Conservation (phyloP, 2,113 vertebrate genomes). For the Trichomycterus rosablanca region DNA sequence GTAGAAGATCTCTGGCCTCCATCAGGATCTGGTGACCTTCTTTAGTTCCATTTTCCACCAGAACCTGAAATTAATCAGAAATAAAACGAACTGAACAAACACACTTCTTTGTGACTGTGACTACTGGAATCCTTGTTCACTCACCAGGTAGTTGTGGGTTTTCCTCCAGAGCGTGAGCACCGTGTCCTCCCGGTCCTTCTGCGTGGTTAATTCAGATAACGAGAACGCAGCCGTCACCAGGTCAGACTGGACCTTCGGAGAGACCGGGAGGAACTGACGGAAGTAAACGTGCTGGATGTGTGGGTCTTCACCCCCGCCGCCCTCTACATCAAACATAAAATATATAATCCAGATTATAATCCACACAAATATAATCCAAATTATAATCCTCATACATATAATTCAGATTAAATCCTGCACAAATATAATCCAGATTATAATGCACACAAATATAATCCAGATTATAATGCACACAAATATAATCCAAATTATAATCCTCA, state of each 20-base stretch:
- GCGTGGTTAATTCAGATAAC: conserved; percentile 71
- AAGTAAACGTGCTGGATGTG: conserved; percentile 77
- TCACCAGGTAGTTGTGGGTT: conserved; percentile 77
- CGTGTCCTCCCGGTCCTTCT: conserved; percentile 54
- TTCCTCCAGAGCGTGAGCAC: conserved; percentile 82
- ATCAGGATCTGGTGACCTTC: conserved; percentile 81
- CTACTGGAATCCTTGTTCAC: conserved; percentile 34
- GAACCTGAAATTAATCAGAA: conserved; percentile 59
- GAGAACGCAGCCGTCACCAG: conserved; percentile 77
- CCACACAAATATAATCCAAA: too few species aligned
- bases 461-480: too few species aligned
- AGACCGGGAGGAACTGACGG: conserved; percentile 82
- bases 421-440: too few species aligned
- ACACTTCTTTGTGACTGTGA: too few species aligned
- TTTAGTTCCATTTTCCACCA: conserved; percentile 84
- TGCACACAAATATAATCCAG: too few species aligned
- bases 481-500: too few species aligned
- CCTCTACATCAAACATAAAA: conserved; percentile 57
- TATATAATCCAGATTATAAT: not conserved
- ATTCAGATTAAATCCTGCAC: too few species aligned
- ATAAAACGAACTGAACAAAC: too few species aligned
- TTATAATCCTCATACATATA: too few species aligned
- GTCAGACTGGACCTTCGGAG: conserved; percentile 83
- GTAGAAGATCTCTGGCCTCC: conserved; percentile 76
- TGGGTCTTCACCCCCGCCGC: conserved; percentile 58